A percentile compares a stretch with the other conserved stretches of the same genome.
phyloP scores from a whole-genome alignment of 2,797 vertebrate species.

The Channa striata region DNA sequence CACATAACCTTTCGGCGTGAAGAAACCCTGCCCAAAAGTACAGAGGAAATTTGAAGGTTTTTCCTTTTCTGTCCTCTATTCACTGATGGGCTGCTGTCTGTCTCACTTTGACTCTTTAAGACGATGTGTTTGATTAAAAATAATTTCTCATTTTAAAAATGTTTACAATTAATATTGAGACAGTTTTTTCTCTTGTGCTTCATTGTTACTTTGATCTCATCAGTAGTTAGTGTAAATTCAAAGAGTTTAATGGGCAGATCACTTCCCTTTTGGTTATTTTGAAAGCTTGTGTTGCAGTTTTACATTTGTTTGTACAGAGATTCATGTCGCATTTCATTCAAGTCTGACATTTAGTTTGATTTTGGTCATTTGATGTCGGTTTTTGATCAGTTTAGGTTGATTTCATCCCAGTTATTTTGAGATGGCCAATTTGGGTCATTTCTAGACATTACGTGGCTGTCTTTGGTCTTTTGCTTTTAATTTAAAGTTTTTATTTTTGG shows the following conservation, averaged over 20 bases:
- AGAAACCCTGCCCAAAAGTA: conserved; percentile 49
- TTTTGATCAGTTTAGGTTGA: too few species aligned
- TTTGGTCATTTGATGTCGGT: too few species aligned
- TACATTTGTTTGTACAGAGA: too few species aligned
- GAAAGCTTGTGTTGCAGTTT: too few species aligned
- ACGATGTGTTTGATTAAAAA: conserved; percentile 40
- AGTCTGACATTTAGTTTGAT: too few species aligned
- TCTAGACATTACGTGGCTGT: too few species aligned
- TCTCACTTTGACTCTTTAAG: conserved; percentile 32
- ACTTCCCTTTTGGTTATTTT: too few species aligned
- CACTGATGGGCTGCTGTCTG: conserved; percentile 27
- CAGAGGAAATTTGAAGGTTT: conserved; percentile 46
- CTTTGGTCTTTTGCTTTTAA: too few species aligned
- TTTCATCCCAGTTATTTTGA: too few species aligned
- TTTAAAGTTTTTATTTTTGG: conserved; percentile 38
- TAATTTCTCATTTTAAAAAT: too few species aligned
- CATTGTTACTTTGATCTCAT: conserved; percentile 55
- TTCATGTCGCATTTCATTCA: too few species aligned
- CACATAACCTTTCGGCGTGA: conserved; percentile 44
- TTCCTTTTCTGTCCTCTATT: background rate
- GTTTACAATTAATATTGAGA: conserved; percentile 13
- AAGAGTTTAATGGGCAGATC: conserved; percentile 40
- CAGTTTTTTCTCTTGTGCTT: background rate
- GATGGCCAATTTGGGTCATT: too few species aligned
- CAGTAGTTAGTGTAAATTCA: conserved; percentile 20